phyloP scores from a whole-genome alignment of 2,797 vertebrate genomes.

The Alca torda region DNA sequence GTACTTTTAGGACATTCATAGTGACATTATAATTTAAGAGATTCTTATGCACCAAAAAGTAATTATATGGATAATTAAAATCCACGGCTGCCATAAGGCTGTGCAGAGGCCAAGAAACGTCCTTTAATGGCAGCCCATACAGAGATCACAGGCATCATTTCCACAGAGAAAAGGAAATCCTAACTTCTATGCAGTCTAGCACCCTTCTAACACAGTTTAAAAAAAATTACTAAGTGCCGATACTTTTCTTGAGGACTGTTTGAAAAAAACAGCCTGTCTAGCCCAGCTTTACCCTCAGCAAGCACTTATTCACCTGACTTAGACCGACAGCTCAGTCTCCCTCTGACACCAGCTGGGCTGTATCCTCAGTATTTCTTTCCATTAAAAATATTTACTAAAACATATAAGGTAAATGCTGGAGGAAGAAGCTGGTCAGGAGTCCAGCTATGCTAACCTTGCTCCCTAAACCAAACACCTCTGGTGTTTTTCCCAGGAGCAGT shows the following conservation, averaged over 20 bases:
- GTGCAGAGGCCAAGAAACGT: not conserved
- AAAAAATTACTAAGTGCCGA: not conserved
- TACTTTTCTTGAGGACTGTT: constrained; percentile 1
- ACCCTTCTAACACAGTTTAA: not conserved
- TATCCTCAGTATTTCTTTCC: not conserved
- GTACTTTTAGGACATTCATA: not conserved
- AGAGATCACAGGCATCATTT: constrained; percentile 44
- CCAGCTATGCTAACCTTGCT: not conserved
- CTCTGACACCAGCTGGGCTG: not conserved
- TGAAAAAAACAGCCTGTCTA: not conserved
- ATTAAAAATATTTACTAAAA: not conserved
- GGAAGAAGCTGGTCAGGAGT: not conserved
- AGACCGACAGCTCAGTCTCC: not conserved
- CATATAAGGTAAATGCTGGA: not conserved
- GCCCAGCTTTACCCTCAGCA: not conserved
- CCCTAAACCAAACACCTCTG: not conserved
- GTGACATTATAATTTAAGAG: not conserved
- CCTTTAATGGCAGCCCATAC: not conserved
- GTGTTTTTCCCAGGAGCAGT: not conserved
- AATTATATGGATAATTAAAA: constrained; percentile 33
- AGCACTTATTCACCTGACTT: constrained; percentile 16
- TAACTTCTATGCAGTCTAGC: not conserved
- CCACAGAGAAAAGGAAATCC: constrained; percentile 18
- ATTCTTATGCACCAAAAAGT: not conserved
- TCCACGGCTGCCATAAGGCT: not conserved